Evolutionary conservation across 2,888 invertebrate genomes (phyloP).

Genomic region (Oscheius onirici): DNA sequence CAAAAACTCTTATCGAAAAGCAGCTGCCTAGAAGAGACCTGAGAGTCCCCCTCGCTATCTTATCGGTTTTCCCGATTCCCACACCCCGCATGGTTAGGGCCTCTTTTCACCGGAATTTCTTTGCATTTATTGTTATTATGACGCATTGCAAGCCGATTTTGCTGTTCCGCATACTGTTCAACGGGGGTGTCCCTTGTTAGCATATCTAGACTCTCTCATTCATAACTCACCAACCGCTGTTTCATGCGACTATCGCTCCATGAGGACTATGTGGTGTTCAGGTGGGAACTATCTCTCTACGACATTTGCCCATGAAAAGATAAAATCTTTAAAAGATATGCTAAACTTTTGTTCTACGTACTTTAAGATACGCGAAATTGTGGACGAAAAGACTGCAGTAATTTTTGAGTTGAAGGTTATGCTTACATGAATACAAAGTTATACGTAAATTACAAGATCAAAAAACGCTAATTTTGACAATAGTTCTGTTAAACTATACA

Average conservation of each 20-base stretch:
- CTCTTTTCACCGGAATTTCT: background rate
- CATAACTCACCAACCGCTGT: background rate
- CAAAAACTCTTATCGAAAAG: no score
- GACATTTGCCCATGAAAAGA: no score
- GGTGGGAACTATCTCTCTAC: background rate
- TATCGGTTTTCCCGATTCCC: conserved; percentile 1
- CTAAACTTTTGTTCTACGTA: no score
- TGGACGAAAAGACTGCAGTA: no score
- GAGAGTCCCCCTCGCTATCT: conserved; percentile 4
- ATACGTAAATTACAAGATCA: no score
- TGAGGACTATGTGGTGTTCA: conserved; percentile 27
- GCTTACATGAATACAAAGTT: no score
- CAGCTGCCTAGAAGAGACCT: background rate
- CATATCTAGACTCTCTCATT: background rate
- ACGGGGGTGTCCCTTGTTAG: background rate
- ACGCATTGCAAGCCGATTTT: background rate
- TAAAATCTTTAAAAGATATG: no score
- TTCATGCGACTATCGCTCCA: conserved; percentile 15
- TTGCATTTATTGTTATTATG: background rate
- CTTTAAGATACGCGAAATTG: no score
- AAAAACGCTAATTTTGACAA: no score
- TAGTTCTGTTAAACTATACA: no score
- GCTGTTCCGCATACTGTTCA: no score
- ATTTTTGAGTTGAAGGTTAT: no score
- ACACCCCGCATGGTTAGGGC: conserved; percentile 17